Base-by-base conservation (phyloP, 2,797 vertebrate species). In the Acropternis orthonyx region DNA sequence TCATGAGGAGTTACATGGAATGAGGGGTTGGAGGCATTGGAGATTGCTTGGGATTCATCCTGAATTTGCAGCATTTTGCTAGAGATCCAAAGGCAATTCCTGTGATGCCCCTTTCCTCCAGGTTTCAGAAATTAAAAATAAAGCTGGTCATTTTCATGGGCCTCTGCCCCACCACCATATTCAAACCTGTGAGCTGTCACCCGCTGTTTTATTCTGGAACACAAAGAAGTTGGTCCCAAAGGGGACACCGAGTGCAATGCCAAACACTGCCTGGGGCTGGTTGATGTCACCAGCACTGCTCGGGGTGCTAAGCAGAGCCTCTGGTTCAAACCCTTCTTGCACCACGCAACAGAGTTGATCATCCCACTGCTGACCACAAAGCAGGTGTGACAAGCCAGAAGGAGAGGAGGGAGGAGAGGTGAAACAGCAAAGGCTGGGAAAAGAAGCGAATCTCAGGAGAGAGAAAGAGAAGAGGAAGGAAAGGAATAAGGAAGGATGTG, bases 171-270 rank as follows among this genome's bases (percentile, higher is more conserved):
- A 0, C 9, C 8, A 20, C 15, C 23, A 43, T 8, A 43, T 13
- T 17, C 58, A 86, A 52, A 36, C 20, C 32, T 82, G 30, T 49
- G 22, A 77, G 43, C 7, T 17, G 4, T 58, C 9, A 1, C 34
- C 14, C 20, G 2, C 0, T 58, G 39, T 5, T 43, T 81, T 36
- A 36, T 85, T 51, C 5, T 28, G 74, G 36, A 44, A 32, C 30
- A 14, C 14, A 28, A 43, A 73, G 44, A 68, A 56, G 9, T 2
- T 72, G 20, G 7, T 88, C 17, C n/a, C 39, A 15, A 46, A 82
- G 8, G 4, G 12, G 32, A 55, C 0, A 1, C 7, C 0, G 0
- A 17, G 13, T 74, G 17, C 4, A 6, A n/a, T n/a, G 36, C 13
- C 14, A 28, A 32, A 24, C 30, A 24, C 27, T 21, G 6, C 34